These are phyloP conservation scores for Heliconius ethilla DNA, from an alignment of 2,888 invertebrate genomes.

Conservation along the genomic window DNA sequence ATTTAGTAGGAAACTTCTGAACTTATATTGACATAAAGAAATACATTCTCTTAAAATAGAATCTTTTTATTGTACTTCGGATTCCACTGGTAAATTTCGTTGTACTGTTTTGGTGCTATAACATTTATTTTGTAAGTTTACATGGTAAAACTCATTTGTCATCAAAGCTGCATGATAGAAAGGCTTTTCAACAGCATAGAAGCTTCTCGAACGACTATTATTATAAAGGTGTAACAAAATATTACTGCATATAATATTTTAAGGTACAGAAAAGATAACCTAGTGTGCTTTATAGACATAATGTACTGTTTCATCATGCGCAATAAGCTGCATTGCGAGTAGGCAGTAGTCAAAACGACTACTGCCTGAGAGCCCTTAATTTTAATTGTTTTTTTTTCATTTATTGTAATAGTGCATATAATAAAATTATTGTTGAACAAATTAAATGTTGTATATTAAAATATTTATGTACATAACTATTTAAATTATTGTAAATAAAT, in stretches of 20 bases:
- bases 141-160: constrained; percentile 16
- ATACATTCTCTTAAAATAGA: neutral
- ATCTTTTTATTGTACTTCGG: neutral
- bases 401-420: constrained; percentile 42
- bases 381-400: constrained; percentile 37
- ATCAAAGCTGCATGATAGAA: constrained; percentile 21
- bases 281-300: constrained; percentile 7
- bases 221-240: neutral
- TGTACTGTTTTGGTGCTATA: constrained; percentile 45
- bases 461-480: constrained; percentile 71
- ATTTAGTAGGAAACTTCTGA: neutral
- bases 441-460: constrained; percentile 70
- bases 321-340: neutral
- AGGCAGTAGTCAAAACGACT: neutral
- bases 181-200: constrained; percentile 21
- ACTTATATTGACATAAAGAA: neutral
- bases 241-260: neutral
- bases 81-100: constrained; percentile 20
- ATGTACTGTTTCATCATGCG: neutral
- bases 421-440: constrained; percentile 61
- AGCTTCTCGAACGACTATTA: constrained; percentile 28
- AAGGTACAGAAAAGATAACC: neutral
- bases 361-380: neutral
- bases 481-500: constrained; percentile 79
- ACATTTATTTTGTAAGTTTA: constrained; percentile 32